A percentile compares a stretch with the other conserved stretches of the same genome.
These are phyloP conservation scores for Borostomias antarcticus DNA, from an alignment of 2,797 vertebrate genomes.

Conservation along the genomic window DNA sequence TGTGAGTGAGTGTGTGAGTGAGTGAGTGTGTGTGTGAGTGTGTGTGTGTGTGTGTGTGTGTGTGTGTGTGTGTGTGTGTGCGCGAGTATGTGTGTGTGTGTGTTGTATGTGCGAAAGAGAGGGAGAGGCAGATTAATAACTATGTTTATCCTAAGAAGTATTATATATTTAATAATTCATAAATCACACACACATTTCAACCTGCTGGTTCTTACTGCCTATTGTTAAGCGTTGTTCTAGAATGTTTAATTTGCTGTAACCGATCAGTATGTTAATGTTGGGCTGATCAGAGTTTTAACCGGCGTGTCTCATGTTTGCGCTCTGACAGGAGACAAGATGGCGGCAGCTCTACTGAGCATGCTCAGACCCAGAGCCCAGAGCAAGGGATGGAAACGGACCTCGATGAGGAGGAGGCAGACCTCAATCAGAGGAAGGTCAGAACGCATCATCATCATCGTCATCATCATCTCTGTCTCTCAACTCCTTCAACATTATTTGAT, in stretches of 20 bases:
- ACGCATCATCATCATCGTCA: background rate
- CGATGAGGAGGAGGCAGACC: conserved; percentile 77
- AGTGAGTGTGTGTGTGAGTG: conserved; percentile 6
- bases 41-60: background rate
- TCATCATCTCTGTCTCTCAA: background rate
- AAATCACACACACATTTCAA: background rate
- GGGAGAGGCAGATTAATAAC: too few relatives aligned
- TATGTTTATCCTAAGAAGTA: too few relatives aligned
- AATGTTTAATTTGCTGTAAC: too few relatives aligned
- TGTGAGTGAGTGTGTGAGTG: too few relatives aligned
- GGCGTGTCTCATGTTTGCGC: conserved; percentile 16
- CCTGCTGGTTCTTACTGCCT: background rate
- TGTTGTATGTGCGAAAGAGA: background rate
- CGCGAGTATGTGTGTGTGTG: background rate
- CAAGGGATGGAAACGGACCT: conserved; percentile 70
- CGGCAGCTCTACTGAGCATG: conserved; percentile 34
- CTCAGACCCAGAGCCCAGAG: conserved; percentile 68
- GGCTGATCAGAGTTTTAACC: background rate
- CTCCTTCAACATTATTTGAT: background rate
- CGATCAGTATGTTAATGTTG: too few relatives aligned
- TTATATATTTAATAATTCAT: too few relatives aligned
- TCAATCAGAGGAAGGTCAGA: conserved; percentile 85
- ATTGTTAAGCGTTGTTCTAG: background rate
- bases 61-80: conserved; percentile 3
- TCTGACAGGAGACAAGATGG: conserved; percentile 73